phyloP scores from a whole-genome alignment of 2,888 invertebrate species.

The Napeogenes inachia region DNA sequence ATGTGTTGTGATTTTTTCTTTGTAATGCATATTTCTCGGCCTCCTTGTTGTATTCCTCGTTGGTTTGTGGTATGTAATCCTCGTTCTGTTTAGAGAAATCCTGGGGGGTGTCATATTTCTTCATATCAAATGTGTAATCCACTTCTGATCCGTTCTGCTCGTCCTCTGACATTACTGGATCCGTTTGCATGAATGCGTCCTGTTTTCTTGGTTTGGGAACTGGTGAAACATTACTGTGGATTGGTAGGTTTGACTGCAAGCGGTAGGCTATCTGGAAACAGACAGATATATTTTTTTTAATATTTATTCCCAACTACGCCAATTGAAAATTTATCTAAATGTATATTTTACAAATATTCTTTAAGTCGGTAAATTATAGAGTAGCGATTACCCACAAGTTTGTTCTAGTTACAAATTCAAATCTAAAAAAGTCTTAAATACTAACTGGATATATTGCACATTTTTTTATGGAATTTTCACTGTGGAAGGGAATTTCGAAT shows the following conservation, averaged over 20 bases:
- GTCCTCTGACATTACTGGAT: conserved; percentile 58
- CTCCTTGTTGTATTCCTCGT: conserved; percentile 68
- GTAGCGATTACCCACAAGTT: no score
- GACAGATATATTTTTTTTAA: no score
- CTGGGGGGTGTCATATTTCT: conserved; percentile 50
- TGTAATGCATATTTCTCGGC: conserved; percentile 66
- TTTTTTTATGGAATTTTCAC: no score
- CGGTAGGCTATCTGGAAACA: conserved; percentile 2
- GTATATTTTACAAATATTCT: no score
- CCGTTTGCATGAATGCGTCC: conserved; percentile 71
- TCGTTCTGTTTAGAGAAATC: conserved; percentile 57
- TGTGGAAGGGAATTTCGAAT: no score
- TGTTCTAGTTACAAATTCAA: no score
- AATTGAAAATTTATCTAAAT: no score
- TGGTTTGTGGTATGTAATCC: conserved; percentile 62
- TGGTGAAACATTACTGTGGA: conserved; percentile 11
- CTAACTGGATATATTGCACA: no score
- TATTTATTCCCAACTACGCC: no score
- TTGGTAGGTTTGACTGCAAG: neutral
- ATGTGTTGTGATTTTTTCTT: conserved; percentile 52
- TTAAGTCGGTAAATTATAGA: no score
- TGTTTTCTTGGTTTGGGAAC: conserved; percentile 57
- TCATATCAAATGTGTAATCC: conserved; percentile 34
- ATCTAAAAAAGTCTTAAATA: no score
- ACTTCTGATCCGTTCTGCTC: conserved; percentile 38